phyloP scores from a whole-genome alignment of 1,140 invertebrate species.

The Cecropterus lyciades region DNA sequence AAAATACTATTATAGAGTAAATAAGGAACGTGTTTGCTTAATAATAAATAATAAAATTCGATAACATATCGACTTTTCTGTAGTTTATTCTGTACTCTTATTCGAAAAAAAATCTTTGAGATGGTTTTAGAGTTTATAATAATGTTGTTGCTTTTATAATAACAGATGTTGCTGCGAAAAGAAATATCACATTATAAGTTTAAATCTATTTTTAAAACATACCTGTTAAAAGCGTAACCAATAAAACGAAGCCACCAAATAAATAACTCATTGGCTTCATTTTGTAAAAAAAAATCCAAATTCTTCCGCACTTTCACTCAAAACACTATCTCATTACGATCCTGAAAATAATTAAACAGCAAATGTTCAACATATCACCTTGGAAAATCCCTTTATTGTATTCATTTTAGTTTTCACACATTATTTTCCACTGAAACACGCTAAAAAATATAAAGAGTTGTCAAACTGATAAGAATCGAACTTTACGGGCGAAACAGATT shows the following conservation, averaged over 20 bases:
- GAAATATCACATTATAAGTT: no score
- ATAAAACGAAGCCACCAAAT: constrained; percentile 59
- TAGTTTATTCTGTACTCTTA: no score
- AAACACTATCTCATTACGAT: constrained; percentile 56
- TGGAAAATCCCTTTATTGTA: constrained; percentile 3
- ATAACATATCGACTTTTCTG: no score
- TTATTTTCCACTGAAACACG: constrained; percentile 22
- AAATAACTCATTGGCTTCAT: constrained; percentile 60
- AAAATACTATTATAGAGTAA: no score
- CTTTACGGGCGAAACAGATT: constrained; percentile 31
- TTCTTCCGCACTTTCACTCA: constrained; percentile 69
- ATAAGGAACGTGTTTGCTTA: no score
- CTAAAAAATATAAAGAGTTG: constrained; percentile 30
- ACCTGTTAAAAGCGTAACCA: constrained; percentile 63
- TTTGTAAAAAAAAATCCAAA: constrained; percentile 55
- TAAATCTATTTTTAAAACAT: no score
- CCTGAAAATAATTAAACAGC: constrained; percentile 30
- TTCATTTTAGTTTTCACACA: constrained; percentile 26
- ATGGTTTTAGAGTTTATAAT: no score
- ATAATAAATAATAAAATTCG: no score
- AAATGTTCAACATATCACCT: constrained; percentile 27
- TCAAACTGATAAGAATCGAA: constrained; percentile 36
- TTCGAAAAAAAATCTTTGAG: no score
- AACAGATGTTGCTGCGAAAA: no score
- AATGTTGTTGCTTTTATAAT: no score